Evolutionary conservation across 1,140 invertebrate genomes (phyloP).

Genomic region (Cydia fagiglandana): DNA sequence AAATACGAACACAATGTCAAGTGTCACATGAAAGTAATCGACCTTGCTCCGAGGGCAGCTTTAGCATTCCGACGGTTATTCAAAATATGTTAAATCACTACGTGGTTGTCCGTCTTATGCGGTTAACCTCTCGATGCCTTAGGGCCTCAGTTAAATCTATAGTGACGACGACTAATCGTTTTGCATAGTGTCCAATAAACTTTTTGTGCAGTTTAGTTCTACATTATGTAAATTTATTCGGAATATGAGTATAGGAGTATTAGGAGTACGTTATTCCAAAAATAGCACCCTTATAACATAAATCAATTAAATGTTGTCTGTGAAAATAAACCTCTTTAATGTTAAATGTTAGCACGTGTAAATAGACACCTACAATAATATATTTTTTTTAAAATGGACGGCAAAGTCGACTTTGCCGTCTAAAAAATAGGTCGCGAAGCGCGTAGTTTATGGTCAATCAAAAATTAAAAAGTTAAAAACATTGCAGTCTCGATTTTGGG

Average conservation of each 20-base stretch:
- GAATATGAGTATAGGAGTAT: too few relatives aligned
- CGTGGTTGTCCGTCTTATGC: conserved; percentile 8
- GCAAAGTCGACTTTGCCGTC: too few relatives aligned
- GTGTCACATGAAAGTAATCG: conserved; percentile 59
- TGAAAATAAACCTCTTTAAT: background rate
- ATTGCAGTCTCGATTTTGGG: too few relatives aligned
- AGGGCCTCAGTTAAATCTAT: background rate
- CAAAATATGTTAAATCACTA: conserved; percentile 24
- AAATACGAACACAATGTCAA: conserved; percentile 57
- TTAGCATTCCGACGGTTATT: conserved; percentile 35
- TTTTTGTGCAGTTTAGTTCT: background rate
- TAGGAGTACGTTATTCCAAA: too few relatives aligned
- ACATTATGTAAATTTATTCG: too few relatives aligned
- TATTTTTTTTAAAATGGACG: too few relatives aligned
- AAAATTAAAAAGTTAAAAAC: too few relatives aligned
- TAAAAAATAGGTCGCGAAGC: too few relatives aligned
- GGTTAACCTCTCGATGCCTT: background rate
- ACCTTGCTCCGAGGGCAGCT: conserved; percentile 51
- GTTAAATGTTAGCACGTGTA: background rate
- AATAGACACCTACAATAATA: background rate
- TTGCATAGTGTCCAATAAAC: background rate
- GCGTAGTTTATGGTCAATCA: too few relatives aligned
- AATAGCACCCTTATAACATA: too few relatives aligned
- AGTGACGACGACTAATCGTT: background rate
- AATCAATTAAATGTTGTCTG: background rate